These are phyloP conservation scores for Mesocricetus auratus DNA, from an alignment of 2,113 vertebrate genomes.

Conservation along the genomic window DNA sequence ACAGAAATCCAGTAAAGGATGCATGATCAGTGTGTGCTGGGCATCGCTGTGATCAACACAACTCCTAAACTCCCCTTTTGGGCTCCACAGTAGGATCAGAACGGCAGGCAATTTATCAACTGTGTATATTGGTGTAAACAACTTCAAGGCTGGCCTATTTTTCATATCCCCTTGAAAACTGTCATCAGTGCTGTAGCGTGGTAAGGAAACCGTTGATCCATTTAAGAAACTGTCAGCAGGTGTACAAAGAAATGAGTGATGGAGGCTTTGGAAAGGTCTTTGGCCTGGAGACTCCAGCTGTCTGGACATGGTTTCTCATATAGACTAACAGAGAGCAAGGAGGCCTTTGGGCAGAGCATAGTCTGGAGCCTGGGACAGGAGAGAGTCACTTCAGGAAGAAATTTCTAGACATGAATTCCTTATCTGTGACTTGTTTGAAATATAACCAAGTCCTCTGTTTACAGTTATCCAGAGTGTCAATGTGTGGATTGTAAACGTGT, in stretches of 20 bases:
- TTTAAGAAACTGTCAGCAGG: slow-evolving; percentile 81
- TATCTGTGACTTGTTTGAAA: slow-evolving; percentile 44
- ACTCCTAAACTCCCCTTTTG: slow-evolving; percentile 77
- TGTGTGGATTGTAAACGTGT: slow-evolving; percentile 5
- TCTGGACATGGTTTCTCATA: slow-evolving; percentile 72
- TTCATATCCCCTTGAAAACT: slow-evolving; percentile 80
- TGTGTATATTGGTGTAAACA: slow-evolving; percentile 74
- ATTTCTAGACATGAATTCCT: slow-evolving; percentile 72
- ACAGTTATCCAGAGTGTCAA: slow-evolving; percentile 45
- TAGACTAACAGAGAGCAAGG: background rate
- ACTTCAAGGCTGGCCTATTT: slow-evolving; percentile 75
- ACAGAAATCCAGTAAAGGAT: slow-evolving; percentile 17
- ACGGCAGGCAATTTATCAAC: slow-evolving; percentile 78
- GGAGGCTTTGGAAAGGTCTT: slow-evolving; percentile 56
- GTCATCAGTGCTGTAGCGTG: slow-evolving; percentile 70
- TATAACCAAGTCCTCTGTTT: slow-evolving; percentile 53
- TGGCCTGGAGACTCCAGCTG: slow-evolving; percentile 68
- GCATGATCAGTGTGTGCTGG: slow-evolving; percentile 36
- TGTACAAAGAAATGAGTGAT: slow-evolving; percentile 70
- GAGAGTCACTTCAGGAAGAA: slow-evolving; percentile 62
- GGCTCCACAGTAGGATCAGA: slow-evolving; percentile 69
- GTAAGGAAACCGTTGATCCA: slow-evolving; percentile 77
- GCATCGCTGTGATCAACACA: slow-evolving; percentile 65
- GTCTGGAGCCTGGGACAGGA: slow-evolving; percentile 30
- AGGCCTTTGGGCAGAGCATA: background rate